Base-by-base conservation (phyloP, 1,140 invertebrate species). In the Hyles vespertilio region DNA sequence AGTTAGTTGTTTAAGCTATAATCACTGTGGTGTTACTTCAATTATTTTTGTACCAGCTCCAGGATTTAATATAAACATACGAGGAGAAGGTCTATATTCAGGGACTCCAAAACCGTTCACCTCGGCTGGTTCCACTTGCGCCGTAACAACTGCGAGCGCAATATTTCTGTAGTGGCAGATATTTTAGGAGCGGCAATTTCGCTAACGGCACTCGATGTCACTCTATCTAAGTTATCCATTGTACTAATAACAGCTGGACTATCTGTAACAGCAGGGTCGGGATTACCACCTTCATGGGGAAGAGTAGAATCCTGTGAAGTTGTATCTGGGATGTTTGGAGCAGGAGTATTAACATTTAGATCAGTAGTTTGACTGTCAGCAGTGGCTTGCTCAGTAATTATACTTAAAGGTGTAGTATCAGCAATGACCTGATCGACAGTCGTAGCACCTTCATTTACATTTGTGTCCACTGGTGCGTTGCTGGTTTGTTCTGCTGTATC, bases 1-100 rank as follows among this genome's bases (percentile, higher is more conserved):
- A 40, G n/a, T 55, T 8, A 34, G 46, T 22, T 49, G 46, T 45
- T 53, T 5, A 5, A 40, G 8, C 44, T 4, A 34, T 44, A 12
- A 62, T 47, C 44, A 78, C 56, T 83, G 77, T 51, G 67, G 46
- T 40, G 65, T 69, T 56, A 85, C 67, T 49, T 82, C 79, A 49
- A 85, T 61, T 32, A 85, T 51, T 43, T 74, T 56, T 32, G 81
- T 79, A 55, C 77, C 80, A 7, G 49, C 51, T 62, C 83, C 82
- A 12, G 50, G 63, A 3, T 75, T 74, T 48, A 76, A 43, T 8
- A 66, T 32, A 34, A 56, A 32, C 12, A 22, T 48, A 40, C 36
- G 36, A 8, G 36, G 36, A 8, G 36, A 40, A 40, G 36, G 36
- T 34, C 32, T 12, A 45, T 12, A 34, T 36, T 34, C 22, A 11